Conservation (phyloP, 2,888 invertebrate species). For the Sepioteuthis lessoniana region DNA sequence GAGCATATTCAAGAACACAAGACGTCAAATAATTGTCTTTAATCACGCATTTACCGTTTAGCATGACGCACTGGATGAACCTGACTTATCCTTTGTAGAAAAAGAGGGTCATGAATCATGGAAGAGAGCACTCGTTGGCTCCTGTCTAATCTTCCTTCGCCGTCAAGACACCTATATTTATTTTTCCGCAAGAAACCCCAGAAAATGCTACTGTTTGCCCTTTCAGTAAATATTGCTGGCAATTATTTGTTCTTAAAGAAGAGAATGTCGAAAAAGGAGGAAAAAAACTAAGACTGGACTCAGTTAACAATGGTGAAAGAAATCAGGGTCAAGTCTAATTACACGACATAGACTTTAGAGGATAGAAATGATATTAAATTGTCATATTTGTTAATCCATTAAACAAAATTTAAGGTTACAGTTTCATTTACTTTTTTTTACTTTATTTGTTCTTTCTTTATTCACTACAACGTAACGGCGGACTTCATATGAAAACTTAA, state of each 20-base stretch:
- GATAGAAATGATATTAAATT: not conserved
- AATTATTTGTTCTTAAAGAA: not conserved
- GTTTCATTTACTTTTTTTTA: no score
- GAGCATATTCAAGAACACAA: not conserved
- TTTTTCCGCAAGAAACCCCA: not conserved
- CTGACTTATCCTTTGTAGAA: not conserved
- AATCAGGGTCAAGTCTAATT: not conserved
- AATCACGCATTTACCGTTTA: not conserved
- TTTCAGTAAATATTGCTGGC: not conserved
- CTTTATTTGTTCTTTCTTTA: no score
- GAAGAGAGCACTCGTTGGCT: not conserved
- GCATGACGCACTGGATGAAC: not conserved
- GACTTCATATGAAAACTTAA: no score
- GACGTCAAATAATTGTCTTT: not conserved
- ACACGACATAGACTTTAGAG: not conserved
- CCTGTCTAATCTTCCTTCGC: not conserved
- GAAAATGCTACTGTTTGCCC: not conserved
- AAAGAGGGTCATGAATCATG: not conserved
- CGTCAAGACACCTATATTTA: constrained; percentile 4
- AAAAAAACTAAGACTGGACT: not conserved
- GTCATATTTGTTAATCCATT: not conserved
- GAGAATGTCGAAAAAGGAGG: not conserved
- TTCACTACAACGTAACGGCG: no score
- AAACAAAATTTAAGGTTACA: no score
- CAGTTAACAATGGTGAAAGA: not conserved